Base-by-base conservation (phyloP, 2,888 invertebrate genomes). In the Leptopilina drosophilae region DNA sequence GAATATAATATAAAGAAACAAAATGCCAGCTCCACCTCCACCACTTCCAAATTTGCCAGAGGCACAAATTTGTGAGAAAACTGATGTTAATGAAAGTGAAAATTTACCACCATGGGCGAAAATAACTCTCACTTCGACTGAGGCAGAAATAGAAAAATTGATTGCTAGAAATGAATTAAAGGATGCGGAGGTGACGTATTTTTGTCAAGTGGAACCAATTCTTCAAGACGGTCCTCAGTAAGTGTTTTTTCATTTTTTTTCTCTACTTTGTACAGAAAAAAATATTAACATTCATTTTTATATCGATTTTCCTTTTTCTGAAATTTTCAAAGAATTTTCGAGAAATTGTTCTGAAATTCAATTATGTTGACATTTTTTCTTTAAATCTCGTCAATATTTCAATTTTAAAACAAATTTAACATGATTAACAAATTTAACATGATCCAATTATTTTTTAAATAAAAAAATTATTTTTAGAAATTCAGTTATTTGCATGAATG, bases 201-300 rank as follows among this genome's bases (percentile, higher is more conserved):
- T 91, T 83, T 90, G 89, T 85, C 90, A 90, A 81, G 89, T 92
- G 2, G 88, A 91, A 83, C 90, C 91, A n/a, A 91, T 92, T 66
- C 86, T 91, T 11, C 91, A 92, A 84, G 91, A 92, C 82, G 91
- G 91, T 40, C 91, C 91, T 49, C 91, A 91, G 91, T 92, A 82
- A 88, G 89, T 87, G 33, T 65, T 65, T 26, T 26, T 76, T 64
- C 40, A 56, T 73, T 75, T 64, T 64, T n/a, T n/a, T 79, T 76
- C 20, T 7, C 42, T 42, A 42, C 33, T 33, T 33, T 33, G 3
- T 33, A 5, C 33, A 33, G 33, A 33, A 33, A 1, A 33, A 33
- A 33, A 20, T 20, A 20, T 20, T 33, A 33, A 33, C 3, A 33
- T 33, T 20, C 20, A 20, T 20, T 20, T 20, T 20, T 20, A 20